These are phyloP conservation scores for Diplodus puntazzo DNA, from an alignment of 2,797 vertebrate genomes.

Conservation along the genomic window DNA sequence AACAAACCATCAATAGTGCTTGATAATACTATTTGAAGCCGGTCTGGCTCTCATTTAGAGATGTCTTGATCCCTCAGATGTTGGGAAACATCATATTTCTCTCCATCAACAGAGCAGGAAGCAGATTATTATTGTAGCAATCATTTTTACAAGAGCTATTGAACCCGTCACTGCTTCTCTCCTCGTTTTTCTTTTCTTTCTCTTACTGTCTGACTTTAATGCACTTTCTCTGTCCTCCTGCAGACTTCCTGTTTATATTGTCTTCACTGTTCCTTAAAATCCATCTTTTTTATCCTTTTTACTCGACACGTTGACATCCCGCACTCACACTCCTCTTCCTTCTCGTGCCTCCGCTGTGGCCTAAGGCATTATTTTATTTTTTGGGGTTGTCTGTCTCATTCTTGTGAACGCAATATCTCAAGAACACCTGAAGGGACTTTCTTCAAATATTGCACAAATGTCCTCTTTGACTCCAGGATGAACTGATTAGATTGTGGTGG, in stretches of 20 bases:
- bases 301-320: slow-evolving; percentile 7
- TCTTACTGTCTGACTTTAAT: slow-evolving; percentile 8
- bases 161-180: slow-evolving; percentile 42
- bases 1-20: slow-evolving; percentile 55
- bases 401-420: too few species aligned
- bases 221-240: slow-evolving; percentile 38
- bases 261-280: slow-evolving; percentile 10
- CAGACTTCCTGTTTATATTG: slow-evolving; percentile 52
- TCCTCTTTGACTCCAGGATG: too few species aligned
- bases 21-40: slow-evolving; percentile 46
- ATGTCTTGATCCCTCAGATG: slow-evolving; percentile 57
- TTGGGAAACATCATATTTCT: slow-evolving; percentile 62
- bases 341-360: too few species aligned
- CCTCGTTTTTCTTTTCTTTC: slow-evolving; percentile 21
- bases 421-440: too few species aligned
- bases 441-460: too few species aligned
- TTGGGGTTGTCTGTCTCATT: too few species aligned
- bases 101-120: slow-evolving; percentile 67
- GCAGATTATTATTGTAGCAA: slow-evolving; percentile 68
- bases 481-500: too few species aligned
- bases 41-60: slow-evolving; percentile 64
- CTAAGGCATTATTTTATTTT: too few species aligned
- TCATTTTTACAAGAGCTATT: slow-evolving; percentile 70
- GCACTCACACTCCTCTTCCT: too few species aligned
- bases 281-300: neutral